Evolutionary conservation across 2,113 vertebrate species (phyloP).

Genomic region (Sciurus niger): DNA sequence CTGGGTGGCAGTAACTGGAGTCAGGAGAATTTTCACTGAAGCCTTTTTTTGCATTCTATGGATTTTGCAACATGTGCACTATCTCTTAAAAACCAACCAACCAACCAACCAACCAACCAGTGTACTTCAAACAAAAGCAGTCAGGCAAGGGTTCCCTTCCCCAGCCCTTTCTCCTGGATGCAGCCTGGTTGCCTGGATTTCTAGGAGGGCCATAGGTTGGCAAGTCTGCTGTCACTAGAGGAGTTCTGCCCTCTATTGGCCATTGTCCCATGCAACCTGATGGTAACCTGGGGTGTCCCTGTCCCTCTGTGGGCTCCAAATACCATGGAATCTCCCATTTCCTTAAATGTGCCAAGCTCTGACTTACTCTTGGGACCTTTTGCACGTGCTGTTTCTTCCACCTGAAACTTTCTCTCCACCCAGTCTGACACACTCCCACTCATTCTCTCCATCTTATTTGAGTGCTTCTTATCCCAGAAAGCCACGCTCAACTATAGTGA

Average conservation of each 20-base stretch:
- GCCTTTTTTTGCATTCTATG: neutral
- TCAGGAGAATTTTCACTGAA: constrained; percentile 43
- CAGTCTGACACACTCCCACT: neutral
- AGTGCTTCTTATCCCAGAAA: neutral
- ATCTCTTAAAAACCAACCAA: neutral
- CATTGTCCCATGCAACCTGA: neutral
- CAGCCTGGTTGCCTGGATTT: neutral
- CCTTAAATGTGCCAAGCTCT: neutral
- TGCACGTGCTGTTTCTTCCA: neutral
- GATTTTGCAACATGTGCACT: neutral
- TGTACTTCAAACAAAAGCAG: constrained; percentile 26
- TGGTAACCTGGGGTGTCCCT: neutral
- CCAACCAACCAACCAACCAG: neutral
- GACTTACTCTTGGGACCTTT: neutral
- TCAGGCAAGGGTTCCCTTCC: neutral
- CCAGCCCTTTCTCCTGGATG: neutral
- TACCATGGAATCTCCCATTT: neutral
- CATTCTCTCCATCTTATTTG: neutral
- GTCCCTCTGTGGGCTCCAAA: neutral
- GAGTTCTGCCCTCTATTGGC: constrained; percentile 63
- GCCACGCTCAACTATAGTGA: neutral
- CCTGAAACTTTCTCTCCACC: neutral
- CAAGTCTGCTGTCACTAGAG: neutral
- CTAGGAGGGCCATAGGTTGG: neutral
- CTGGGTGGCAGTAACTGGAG: neutral